Percentiles rank a stretch among this genome's conserved stretches.
phyloP scores from a whole-genome alignment of 2,113 vertebrate species.

The Carassius auratus region DNA sequence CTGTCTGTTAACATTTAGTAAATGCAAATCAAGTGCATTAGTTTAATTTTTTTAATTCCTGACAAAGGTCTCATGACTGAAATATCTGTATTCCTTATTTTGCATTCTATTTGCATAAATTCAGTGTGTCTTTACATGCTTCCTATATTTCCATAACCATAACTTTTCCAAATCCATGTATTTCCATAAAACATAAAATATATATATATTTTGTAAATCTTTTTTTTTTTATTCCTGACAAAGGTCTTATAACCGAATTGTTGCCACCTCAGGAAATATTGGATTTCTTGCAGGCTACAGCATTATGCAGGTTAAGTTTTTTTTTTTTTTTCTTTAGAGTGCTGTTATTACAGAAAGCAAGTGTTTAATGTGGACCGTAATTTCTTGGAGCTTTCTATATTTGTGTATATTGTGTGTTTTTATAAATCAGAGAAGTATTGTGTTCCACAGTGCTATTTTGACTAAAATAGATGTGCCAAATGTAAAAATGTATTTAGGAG shows the following conservation, averaged over 20 bases:
- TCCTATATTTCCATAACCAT: background rate
- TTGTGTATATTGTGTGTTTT: background rate
- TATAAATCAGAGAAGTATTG: background rate
- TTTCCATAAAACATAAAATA: slow-evolving; percentile 12
- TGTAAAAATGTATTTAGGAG: too few species aligned
- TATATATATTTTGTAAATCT: background rate
- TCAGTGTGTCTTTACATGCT: background rate
- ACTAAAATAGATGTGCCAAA: too few species aligned
- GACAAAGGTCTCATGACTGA: background rate
- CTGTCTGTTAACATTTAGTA: background rate
- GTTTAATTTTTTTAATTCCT: background rate
- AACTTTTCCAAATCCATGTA: background rate
- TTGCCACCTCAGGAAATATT: background rate
- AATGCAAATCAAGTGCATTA: slow-evolving; percentile 3
- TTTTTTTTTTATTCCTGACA: background rate
- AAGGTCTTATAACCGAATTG: background rate
- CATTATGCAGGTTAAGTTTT: background rate
- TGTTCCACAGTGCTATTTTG: too few species aligned
- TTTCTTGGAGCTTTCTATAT: background rate
- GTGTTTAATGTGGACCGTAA: background rate
- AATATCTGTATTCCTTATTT: background rate
- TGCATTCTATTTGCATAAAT: background rate
- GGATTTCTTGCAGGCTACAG: background rate
- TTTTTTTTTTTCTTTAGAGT: background rate
- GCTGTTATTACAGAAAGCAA: background rate